phyloP scores from a whole-genome alignment of 2,888 invertebrate species.

The Amphiduros pacificus region DNA sequence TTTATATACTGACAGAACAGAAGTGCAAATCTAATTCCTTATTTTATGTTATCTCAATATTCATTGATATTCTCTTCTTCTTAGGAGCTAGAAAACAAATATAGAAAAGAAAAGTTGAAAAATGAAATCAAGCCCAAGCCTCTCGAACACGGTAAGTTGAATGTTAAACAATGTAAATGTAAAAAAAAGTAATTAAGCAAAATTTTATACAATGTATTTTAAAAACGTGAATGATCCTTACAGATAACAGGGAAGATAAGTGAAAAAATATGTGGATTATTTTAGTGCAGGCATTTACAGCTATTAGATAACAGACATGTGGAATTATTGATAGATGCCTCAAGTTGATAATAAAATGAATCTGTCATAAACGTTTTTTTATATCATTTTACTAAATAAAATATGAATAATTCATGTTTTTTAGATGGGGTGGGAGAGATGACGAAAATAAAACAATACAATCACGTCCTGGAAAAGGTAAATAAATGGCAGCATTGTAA shows the following conservation, averaged over 20 bases:
- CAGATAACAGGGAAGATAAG: neutral
- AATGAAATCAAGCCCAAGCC: too few species aligned
- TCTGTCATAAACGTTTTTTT: neutral
- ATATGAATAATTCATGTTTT: neutral
- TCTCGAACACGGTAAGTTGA: neutral
- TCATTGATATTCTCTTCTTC: neutral
- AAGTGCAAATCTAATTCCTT: too few species aligned
- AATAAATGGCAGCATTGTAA: neutral
- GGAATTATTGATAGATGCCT: too few species aligned
- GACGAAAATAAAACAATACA: constrained; percentile 16
- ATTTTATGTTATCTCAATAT: too few species aligned
- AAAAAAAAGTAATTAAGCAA: too few species aligned
- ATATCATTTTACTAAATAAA: neutral
- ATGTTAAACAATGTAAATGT: too few species aligned
- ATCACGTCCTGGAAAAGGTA: constrained; percentile 21
- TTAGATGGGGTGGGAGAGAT: constrained; percentile 6
- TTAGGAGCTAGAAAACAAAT: constrained; percentile 1
- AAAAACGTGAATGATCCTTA: neutral
- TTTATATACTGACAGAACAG: too few species aligned
- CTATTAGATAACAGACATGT: too few species aligned
- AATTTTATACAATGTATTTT: neutral
- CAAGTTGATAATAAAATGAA: neutral
- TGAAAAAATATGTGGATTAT: neutral
- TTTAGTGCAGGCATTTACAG: too few species aligned
- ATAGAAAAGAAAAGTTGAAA: constrained; percentile 14